Conservation (phyloP, 2,888 invertebrate genomes). For the Microctonus brassicae region DNA sequence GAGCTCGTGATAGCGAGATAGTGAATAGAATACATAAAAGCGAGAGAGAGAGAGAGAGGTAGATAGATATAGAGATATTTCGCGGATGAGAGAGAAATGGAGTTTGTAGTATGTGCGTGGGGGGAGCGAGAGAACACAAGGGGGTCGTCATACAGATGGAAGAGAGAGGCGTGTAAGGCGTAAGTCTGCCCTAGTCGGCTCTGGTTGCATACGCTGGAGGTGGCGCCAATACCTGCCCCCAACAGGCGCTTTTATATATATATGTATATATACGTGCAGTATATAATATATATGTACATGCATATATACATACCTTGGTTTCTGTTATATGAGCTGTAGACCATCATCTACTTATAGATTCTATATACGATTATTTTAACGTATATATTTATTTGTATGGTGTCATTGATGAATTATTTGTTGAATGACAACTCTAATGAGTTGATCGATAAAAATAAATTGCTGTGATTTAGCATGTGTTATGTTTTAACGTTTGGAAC, state of each 20-base stretch:
- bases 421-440: not conserved
- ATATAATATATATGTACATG: not conserved
- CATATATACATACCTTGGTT: not conserved
- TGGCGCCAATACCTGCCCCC: slow-evolving; percentile 70
- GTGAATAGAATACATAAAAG: slow-evolving; percentile 8
- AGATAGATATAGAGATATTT: slow-evolving; percentile 32
- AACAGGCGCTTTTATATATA: slow-evolving; percentile 65
- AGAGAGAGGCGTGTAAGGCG: slow-evolving; percentile 73
- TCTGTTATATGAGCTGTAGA: not conserved
- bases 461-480: not conserved
- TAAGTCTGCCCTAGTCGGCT: slow-evolving; percentile 69
- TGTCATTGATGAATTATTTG: slow-evolving; percentile 4
- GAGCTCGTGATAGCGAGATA: slow-evolving; percentile 32
- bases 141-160: slow-evolving; percentile 73
- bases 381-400: no score
- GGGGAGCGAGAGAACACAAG: slow-evolving; percentile 71
- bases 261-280: slow-evolving; percentile 26
- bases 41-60: slow-evolving; percentile 32
- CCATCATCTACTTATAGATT: not conserved
- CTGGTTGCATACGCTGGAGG: slow-evolving; percentile 69
- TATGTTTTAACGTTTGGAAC: not conserved
- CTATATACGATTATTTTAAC: no score
- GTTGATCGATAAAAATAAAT: not conserved
- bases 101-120: slow-evolving; percentile 37
- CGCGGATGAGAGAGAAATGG: slow-evolving; percentile 35